Conservation (phyloP, 2,113 vertebrate genomes). For the Siphamia tubifer region DNA sequence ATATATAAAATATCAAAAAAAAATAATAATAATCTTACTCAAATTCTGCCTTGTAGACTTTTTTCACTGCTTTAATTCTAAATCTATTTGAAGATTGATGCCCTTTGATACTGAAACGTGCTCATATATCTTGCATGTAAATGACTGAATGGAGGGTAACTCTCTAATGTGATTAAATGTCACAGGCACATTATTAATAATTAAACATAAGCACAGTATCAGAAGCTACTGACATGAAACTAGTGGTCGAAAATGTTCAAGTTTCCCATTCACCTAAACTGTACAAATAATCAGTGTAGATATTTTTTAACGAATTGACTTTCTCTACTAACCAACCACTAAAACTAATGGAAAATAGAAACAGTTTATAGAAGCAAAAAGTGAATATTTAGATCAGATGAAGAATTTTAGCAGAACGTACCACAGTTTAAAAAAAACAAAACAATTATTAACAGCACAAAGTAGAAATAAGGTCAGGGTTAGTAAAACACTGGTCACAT, state of each 20-base stretch:
- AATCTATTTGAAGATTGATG: neutral
- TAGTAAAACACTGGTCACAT: neutral
- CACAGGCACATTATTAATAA: neutral
- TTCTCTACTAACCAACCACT: neutral
- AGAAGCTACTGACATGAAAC: neutral
- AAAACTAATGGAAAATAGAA: slow-evolving; percentile 7
- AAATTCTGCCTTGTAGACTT: neutral
- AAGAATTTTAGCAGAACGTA: too few relatives aligned
- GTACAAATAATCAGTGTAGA: slow-evolving; percentile 1
- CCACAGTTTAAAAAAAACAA: too few relatives aligned
- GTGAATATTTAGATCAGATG: too few relatives aligned
- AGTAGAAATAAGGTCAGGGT: neutral
- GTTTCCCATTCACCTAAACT: neutral
- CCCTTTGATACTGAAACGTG: slow-evolving; percentile 5
- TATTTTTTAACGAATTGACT: neutral
- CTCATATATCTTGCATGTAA: neutral
- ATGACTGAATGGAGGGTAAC: neutral
- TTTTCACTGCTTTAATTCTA: neutral
- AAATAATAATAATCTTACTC: too few relatives aligned
- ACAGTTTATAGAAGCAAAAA: neutral
- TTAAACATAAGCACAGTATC: neutral
- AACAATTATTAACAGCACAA: neutral
- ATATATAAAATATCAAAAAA: neutral
- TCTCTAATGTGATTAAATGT: neutral
- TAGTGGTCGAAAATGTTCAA: slow-evolving; percentile 15